These are phyloP conservation scores for Drosophila multiciliata DNA, from an alignment of 2,888 invertebrate genomes.

Conservation along the genomic window DNA sequence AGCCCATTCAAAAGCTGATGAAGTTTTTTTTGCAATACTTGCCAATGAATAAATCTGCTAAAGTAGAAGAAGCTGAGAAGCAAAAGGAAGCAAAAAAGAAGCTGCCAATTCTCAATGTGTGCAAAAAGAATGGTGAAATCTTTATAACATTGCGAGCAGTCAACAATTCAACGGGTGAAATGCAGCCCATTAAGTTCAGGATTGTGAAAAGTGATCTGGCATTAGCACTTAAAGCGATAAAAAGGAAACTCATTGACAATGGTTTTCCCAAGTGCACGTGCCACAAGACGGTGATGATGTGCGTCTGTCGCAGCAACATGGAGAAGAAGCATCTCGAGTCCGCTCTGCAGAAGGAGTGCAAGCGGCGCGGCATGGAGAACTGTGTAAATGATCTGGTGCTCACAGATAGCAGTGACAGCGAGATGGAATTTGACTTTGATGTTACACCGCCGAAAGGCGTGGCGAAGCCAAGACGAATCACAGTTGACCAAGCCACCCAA, in stretches of 20 bases:
- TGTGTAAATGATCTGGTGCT: constrained; percentile 73
- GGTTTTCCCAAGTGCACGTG: constrained; percentile 86
- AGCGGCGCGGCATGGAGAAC: constrained; percentile 52
- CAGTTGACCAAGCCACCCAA: constrained; percentile 87
- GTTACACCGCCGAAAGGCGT: constrained; percentile 88
- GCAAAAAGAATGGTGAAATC: constrained; percentile 88
- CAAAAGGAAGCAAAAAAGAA: constrained; percentile 27
- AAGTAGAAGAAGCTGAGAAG: constrained; percentile 71
- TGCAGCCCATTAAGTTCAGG: constrained; percentile 88
- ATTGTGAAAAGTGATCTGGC: constrained; percentile 87
- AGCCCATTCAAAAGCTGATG: constrained; percentile 82
- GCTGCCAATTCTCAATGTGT: constrained; percentile 88
- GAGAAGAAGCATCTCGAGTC: constrained; percentile 85
- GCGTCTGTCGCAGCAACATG: constrained; percentile 73
- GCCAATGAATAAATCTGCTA: constrained; percentile 71
- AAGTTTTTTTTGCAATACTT: constrained; percentile 77
- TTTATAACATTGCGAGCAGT: constrained; percentile 85
- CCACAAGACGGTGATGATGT: constrained; percentile 85
- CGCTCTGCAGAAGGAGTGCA: constrained; percentile 86
- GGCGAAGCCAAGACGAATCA: neutral
- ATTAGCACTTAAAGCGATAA: constrained; percentile 86
- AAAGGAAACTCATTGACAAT: constrained; percentile 86
- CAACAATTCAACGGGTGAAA: neutral
- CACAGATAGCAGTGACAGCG: constrained; percentile 84
- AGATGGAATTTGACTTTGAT: constrained; percentile 89